Conservation (phyloP, 2,797 vertebrate species). For the Menidia menidia region DNA sequence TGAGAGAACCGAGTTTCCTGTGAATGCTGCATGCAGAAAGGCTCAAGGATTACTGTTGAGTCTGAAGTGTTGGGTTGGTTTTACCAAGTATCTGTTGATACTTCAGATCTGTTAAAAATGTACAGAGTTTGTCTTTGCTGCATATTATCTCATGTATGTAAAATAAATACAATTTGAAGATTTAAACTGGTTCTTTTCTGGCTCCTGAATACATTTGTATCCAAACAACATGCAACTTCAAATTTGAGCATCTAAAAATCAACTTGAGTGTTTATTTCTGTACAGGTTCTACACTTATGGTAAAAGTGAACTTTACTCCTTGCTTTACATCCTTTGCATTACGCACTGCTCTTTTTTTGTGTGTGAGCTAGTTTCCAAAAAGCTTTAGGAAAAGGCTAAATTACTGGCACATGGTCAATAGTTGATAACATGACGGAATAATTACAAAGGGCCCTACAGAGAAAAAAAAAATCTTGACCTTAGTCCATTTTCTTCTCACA, state of each 20-base stretch:
- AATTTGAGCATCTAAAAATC: background rate
- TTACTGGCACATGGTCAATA: background rate
- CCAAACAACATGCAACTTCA: too few relatives aligned
- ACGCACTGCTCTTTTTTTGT: background rate
- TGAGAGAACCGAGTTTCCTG: slow-evolving; percentile 15
- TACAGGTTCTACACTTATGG: background rate
- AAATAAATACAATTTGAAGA: too few relatives aligned
- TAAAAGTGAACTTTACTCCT: background rate
- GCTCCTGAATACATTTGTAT: too few relatives aligned
- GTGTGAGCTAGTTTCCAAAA: background rate
- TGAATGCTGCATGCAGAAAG: slow-evolving; percentile 26
- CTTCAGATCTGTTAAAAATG: too few relatives aligned
- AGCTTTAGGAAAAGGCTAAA: background rate
- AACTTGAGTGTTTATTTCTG: background rate
- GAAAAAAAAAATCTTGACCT: background rate
- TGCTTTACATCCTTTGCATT: background rate
- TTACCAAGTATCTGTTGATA: background rate
- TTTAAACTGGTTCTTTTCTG: too few relatives aligned
- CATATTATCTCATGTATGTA: background rate
- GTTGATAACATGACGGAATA: background rate
- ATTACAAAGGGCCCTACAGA: background rate
- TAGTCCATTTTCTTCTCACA: background rate
- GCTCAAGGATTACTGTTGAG: background rate
- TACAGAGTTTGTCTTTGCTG: background rate
- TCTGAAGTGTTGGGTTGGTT: slow-evolving; percentile 1